These are phyloP conservation scores for Regulus satrapa DNA, from an alignment of 2,113 vertebrate genomes.

Conservation along the genomic window DNA sequence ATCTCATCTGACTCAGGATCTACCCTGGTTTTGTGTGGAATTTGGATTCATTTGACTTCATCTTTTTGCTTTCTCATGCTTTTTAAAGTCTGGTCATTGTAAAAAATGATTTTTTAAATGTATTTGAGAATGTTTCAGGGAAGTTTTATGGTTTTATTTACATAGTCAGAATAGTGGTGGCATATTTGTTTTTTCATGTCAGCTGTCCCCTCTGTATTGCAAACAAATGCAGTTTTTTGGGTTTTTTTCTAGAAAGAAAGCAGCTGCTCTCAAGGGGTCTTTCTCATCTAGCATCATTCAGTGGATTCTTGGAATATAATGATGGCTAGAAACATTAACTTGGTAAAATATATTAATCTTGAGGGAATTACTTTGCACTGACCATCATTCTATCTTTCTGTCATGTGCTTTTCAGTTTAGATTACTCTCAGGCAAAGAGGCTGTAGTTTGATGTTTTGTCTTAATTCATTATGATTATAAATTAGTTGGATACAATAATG, in stretches of 20 bases:
- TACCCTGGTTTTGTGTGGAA: neutral
- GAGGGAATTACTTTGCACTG: neutral
- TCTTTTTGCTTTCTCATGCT: neutral
- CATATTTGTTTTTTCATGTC: neutral
- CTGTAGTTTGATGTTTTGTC: slow-evolving; percentile 4
- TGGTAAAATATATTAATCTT: slow-evolving; percentile 20
- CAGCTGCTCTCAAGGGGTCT: neutral
- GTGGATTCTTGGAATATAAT: neutral
- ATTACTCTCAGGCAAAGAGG: neutral
- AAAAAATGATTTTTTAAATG: neutral
- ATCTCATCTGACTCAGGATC: neutral
- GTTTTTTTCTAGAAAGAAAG: neutral
- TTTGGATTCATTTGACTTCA: neutral
- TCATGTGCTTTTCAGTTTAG: slow-evolving; percentile 30
- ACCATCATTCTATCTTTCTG: slow-evolving; percentile 1
- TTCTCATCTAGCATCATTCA: neutral
- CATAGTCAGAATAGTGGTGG: neutral
- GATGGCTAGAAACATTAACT: neutral
- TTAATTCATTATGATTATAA: slow-evolving; percentile 42
- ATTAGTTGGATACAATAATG: neutral
- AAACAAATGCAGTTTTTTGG: neutral
- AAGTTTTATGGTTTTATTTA: neutral
- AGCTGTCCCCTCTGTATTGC: neutral
- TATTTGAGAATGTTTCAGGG: neutral
- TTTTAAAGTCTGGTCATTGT: neutral